Evolutionary conservation across 2,888 invertebrate species (phyloP), one percentile per base, ranked within the genome.

Genomic region (Neria commutata): DNA sequence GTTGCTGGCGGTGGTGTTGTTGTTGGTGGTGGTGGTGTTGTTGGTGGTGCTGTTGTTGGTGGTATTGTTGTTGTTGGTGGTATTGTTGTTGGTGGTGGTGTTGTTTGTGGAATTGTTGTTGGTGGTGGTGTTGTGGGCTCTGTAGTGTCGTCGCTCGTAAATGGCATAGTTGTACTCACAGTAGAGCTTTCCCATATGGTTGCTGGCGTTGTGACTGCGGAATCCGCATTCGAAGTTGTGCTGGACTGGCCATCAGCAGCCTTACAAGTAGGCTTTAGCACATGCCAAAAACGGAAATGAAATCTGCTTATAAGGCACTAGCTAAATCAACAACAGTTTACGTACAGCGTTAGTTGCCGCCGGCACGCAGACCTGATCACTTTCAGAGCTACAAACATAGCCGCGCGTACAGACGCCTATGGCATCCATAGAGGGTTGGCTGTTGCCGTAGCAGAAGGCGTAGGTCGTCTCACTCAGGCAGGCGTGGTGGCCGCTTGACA

Each of bases 391-490:
- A 3, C 72, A 72, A 21, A 70, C 66, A 54, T 59, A 63, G 23
- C 62, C 67, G 2, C 14, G 6, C 0, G 71, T 69, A 33, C 72
- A 72, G 0, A 24, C 24, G 1, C 61, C 62, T 3, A 33, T 21
- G 5, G 63, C 51, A 14, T 14, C 37, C 6, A 26, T 3, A 26
- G 49, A n/a, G 0, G 69, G 67, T 2, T 47, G 29, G n/a, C 37
- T 26, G 1, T 8, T 37, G 21, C 67, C 67, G 49, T 64, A 72
- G 42, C 73, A 73, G 46, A 59, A 65, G 5, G 61, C 67, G 51
- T 68, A 72, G 1, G 58, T 58, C 1, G 53, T 65, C 25, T 63
- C 62, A 58, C 59, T 62, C 16, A 71, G 0, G 37, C 73, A 73
- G 1, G 68, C 63, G 19, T 70, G 69, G 24, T 57, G 17, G 0